Conservation (phyloP, 1,140 invertebrate species). For the Drosophila sucinea region DNA sequence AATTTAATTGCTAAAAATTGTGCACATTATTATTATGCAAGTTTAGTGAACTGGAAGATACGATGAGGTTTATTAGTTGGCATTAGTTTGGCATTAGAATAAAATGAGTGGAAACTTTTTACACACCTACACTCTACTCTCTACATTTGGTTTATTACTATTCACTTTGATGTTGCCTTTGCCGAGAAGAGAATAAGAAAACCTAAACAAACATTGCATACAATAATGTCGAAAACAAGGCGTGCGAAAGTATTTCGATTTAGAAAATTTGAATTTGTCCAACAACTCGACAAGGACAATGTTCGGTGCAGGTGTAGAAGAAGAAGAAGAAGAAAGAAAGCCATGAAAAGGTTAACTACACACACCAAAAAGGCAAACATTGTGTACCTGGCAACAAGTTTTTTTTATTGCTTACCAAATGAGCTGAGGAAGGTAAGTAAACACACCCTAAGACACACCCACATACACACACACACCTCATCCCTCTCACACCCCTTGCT, state of each 20-base stretch:
- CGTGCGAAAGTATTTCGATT: constrained; percentile 70
- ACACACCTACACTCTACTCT: too few relatives aligned
- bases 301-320: constrained; percentile 14
- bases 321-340: background rate
- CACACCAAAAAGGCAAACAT: constrained; percentile 55
- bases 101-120: constrained; percentile 22
- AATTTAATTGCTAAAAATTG: constrained; percentile 57
- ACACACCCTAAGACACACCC: constrained; percentile 7
- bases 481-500: background rate
- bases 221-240: constrained; percentile 41
- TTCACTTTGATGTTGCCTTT: background rate
- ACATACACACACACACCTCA: too few relatives aligned
- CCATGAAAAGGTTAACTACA: constrained; percentile 46
- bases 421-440: constrained; percentile 41
- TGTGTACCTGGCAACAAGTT: constrained; percentile 65
- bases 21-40: constrained; percentile 22
- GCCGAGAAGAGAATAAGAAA: background rate
- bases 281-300: constrained; percentile 54
- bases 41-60: constrained; percentile 36
- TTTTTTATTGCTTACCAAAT: constrained; percentile 79
- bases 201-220: constrained; percentile 75
- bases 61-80: constrained; percentile 11
- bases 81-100: constrained; percentile 1
- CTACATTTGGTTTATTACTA: background rate
- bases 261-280: constrained; percentile 68